phyloP scores from a whole-genome alignment of 2,113 vertebrate genomes.

The Litocranius walleri region DNA sequence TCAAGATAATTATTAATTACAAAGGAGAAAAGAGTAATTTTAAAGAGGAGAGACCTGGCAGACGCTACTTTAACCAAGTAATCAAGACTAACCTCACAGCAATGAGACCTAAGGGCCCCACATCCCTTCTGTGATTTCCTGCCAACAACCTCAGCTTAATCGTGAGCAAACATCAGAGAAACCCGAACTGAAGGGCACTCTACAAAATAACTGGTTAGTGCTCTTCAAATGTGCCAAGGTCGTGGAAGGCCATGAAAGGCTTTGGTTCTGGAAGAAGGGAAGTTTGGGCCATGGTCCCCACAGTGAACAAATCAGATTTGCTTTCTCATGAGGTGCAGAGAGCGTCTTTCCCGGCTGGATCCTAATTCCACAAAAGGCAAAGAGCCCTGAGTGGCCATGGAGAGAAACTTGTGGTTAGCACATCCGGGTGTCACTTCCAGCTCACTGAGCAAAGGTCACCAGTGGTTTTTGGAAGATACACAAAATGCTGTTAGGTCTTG shows the following conservation, averaged over 20 bases:
- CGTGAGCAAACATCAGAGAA: not conserved
- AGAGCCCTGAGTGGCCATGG: not conserved
- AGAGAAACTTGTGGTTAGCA: not conserved
- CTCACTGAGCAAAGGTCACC: conserved; percentile 24
- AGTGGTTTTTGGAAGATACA: conserved; percentile 41
- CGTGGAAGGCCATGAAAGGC: not conserved
- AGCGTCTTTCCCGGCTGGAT: not conserved
- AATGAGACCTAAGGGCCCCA: not conserved
- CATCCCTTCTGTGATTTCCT: not conserved
- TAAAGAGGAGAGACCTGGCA: not conserved
- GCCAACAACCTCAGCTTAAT: not conserved
- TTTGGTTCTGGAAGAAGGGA: not conserved
- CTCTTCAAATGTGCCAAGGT: not conserved
- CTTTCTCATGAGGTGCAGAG: not conserved
- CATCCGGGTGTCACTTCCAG: conserved; percentile 27
- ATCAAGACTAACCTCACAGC: not conserved
- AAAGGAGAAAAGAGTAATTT: not conserved
- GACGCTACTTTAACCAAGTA: not conserved
- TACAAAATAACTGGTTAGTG: not conserved
- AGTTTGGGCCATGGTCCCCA: not conserved
- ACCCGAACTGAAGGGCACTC: not conserved
- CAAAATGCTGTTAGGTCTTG: conserved; percentile 13
- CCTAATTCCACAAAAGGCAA: not conserved
- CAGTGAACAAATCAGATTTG: not conserved
- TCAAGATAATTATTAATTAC: not conserved